phyloP scores from a whole-genome alignment of 2,113 vertebrate genomes.

The Papio anubis region DNA sequence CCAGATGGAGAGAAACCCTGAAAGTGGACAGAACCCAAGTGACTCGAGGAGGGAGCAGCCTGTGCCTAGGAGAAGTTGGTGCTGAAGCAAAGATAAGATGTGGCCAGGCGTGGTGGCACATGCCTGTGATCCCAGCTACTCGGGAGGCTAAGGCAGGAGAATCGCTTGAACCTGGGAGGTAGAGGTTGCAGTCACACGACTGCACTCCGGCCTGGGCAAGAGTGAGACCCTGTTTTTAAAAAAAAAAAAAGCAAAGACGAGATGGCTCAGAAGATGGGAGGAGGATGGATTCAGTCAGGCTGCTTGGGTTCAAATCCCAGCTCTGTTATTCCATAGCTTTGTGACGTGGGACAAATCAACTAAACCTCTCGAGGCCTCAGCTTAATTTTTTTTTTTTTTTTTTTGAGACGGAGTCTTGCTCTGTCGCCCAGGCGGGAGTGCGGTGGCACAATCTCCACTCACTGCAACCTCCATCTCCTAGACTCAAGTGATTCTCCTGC shows the following conservation, averaged over 20 bases:
- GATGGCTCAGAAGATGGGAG: neutral
- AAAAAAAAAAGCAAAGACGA: neutral
- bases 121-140: too few relatives aligned
- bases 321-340: neutral
- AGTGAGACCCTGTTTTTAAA: too few relatives aligned
- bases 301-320: neutral
- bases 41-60: neutral
- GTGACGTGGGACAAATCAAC: neutral
- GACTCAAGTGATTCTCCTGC: too few relatives aligned
- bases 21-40: neutral
- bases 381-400: neutral
- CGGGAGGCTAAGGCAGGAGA: too few relatives aligned
- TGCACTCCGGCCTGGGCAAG: too few relatives aligned
- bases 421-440: too few relatives aligned
- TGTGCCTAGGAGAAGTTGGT: neutral
- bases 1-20: neutral
- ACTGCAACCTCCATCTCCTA: too few relatives aligned
- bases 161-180: too few relatives aligned
- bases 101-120: too few relatives aligned
- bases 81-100: neutral
- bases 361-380: neutral
- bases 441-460: fast-evolving
- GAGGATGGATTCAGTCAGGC: too few relatives aligned
- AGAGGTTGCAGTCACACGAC: too few relatives aligned
- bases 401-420: too few relatives aligned